Evolutionary conservation across 2,113 vertebrate species (phyloP).

Genomic region (Heptranchias perlo): DNA sequence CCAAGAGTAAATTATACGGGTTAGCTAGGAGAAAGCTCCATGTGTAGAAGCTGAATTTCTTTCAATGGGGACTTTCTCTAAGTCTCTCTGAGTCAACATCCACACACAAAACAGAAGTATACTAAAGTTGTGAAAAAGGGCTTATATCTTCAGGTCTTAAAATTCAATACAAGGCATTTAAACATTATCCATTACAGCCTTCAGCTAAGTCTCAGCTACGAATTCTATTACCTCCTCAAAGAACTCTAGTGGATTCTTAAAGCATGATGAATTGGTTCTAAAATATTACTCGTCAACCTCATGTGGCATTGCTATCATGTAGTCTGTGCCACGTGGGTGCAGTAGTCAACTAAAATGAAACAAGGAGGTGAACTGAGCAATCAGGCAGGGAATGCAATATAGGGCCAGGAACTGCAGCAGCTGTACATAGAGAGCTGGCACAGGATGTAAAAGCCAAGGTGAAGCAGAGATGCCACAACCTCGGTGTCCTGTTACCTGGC

Average conservation of each 20-base stretch:
- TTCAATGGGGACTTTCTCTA: background rate
- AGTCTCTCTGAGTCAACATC: background rate
- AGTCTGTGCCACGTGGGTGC: background rate
- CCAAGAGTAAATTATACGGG: background rate
- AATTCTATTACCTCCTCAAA: background rate
- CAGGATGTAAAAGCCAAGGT: background rate
- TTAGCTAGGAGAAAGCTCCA: background rate
- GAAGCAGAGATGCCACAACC: background rate
- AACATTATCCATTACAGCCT: background rate
- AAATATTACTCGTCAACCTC: background rate
- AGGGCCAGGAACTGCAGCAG: background rate
- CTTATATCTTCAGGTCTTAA: background rate
- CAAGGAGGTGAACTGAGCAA: background rate
- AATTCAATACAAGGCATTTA: background rate
- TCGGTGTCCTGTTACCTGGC: background rate
- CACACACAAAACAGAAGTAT: background rate
- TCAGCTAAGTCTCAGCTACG: background rate
- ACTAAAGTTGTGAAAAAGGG: background rate
- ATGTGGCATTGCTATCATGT: too few species aligned
- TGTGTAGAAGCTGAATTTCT: background rate
- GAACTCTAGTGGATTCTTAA: background rate
- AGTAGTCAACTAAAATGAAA: too few species aligned
- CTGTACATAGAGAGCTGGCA: too few species aligned
- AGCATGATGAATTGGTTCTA: background rate
- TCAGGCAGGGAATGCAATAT: background rate